Conservation (phyloP, 2,113 vertebrate species). For the Eupsittula cactorum region DNA sequence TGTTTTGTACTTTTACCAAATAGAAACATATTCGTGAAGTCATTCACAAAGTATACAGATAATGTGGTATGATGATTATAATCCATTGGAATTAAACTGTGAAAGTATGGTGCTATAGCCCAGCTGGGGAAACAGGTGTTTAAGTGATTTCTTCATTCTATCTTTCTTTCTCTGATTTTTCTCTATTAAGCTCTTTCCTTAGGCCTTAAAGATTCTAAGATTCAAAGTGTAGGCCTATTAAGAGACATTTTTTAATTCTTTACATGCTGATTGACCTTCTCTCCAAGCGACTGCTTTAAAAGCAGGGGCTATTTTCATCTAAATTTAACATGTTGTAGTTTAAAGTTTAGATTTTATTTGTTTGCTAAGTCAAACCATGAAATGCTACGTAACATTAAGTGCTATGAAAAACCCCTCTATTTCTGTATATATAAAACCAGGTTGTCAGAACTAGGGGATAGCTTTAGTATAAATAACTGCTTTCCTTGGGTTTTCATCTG, state of each 20-base stretch:
- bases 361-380: background rate
- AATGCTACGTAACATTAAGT: background rate
- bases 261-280: background rate
- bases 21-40: background rate
- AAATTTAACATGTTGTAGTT: background rate
- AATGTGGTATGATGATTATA: background rate
- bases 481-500: background rate
- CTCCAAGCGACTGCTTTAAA: background rate
- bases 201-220: background rate
- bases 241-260: background rate
- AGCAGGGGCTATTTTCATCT: background rate
- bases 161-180: background rate
- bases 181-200: background rate
- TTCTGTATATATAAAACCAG: background rate
- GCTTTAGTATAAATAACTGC: background rate
- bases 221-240: background rate
- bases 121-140: background rate
- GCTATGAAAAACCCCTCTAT: background rate
- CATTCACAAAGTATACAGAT: background rate
- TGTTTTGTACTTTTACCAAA: background rate
- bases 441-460: background rate
- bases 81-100: background rate
- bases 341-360: background rate
- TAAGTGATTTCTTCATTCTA: background rate
- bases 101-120: background rate